phyloP scores from a whole-genome alignment of 1,140 invertebrate species.

The Battus philenor region DNA sequence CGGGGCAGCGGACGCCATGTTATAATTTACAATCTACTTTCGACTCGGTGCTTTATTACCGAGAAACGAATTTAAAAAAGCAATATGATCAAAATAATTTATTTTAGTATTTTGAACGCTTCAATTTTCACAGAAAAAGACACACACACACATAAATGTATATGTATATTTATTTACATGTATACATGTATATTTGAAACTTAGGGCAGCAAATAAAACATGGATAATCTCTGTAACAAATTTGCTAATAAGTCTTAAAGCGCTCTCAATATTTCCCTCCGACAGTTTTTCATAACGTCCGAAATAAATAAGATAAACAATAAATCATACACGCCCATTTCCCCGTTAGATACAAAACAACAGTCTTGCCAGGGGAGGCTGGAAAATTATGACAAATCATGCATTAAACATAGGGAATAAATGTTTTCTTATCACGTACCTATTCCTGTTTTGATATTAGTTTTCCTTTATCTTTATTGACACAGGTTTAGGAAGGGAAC shows the following conservation, averaged over 20 bases:
- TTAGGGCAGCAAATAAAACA: no score
- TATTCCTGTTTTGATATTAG: conserved; percentile 73
- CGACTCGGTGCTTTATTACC: conserved; percentile 67
- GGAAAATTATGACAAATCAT: conserved; percentile 75
- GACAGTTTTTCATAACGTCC: conserved; percentile 54
- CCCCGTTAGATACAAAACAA: conserved; percentile 65
- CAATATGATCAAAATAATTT: conserved; percentile 18
- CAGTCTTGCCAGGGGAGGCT: conserved; percentile 50
- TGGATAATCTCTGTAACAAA: conserved; percentile 49
- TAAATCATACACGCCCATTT: conserved; percentile 70
- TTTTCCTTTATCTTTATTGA: conserved; percentile 75
- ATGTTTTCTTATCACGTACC: conserved; percentile 76
- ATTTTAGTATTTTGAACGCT: no score
- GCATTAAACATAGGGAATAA: conserved; percentile 75
- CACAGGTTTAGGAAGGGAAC: conserved; percentile 65
- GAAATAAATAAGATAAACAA: conserved; percentile 67
- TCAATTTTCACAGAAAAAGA: no score
- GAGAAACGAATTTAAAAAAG: conserved; percentile 25
- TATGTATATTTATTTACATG: no score
- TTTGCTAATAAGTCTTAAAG: conserved; percentile 59
- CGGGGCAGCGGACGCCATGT: conserved; percentile 66
- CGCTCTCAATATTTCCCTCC: conserved; percentile 44
- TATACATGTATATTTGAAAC: no score
- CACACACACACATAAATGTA: no score
- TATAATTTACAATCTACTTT: conserved; percentile 68